These are phyloP conservation scores for Paracentrotus lividus DNA, from an alignment of 53 echinoderm and acorn worm species.

Conservation along the genomic window DNA sequence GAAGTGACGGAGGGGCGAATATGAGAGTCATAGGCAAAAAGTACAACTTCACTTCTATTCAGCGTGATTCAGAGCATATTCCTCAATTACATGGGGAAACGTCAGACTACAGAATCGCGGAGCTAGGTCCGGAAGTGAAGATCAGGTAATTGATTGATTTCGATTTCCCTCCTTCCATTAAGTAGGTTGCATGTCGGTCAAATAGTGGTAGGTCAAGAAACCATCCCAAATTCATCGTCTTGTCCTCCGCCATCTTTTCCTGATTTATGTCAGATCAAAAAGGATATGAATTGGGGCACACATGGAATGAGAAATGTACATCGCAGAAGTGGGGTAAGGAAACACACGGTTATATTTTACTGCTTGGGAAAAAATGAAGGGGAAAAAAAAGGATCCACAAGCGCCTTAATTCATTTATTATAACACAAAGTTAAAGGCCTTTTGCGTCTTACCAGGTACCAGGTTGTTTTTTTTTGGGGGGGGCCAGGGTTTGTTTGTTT, in stretches of 20 bases:
- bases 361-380: background rate
- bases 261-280: slow-evolving; percentile 3
- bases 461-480: too few relatives aligned
- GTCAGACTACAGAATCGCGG: background rate
- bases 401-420: too few relatives aligned
- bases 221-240: background rate
- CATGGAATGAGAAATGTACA: background rate
- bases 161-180: background rate
- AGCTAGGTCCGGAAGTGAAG: slow-evolving; percentile 46
- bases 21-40: background rate
- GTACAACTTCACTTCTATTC: slow-evolving; percentile 20
- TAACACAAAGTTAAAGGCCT: too few relatives aligned
- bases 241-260: background rate
- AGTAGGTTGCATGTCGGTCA: slow-evolving; percentile 42
- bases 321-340: background rate
- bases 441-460: too few relatives aligned
- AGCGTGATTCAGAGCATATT: background rate
- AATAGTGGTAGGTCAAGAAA: slow-evolving; percentile 43
- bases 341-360: background rate
- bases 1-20: background rate
- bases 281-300: background rate
- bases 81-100: background rate
- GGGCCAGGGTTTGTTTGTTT: background rate
- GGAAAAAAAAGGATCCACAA: background rate
- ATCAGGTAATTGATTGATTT: slow-evolving; percentile 60